Conservation (phyloP, 1,140 invertebrate species). For the Ceratosolen solmsi region DNA sequence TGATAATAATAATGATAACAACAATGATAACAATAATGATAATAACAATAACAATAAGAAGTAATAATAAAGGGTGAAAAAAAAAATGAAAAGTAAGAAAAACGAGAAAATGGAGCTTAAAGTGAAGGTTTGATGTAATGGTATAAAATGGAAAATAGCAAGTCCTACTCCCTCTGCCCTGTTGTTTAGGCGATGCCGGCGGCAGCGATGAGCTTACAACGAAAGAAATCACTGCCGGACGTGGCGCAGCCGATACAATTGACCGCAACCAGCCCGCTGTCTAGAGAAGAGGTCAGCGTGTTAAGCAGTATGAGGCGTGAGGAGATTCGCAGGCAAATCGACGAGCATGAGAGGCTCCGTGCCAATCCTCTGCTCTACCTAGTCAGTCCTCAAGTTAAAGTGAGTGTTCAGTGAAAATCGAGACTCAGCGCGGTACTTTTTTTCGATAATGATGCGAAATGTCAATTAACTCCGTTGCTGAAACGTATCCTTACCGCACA, state of each 20-base stretch:
- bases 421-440: not conserved
- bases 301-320: slow-evolving; percentile 94
- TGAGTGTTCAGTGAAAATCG: slow-evolving; percentile 72
- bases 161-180: slow-evolving; percentile 45
- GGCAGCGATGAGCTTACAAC: slow-evolving; percentile 81
- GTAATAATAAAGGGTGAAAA: not conserved
- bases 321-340: slow-evolving; percentile 91
- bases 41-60: too few relatives aligned
- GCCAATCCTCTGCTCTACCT: slow-evolving; percentile 96
- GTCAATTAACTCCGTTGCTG: too few relatives aligned
- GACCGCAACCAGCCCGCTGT: slow-evolving; percentile 83
- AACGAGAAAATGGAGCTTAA: not conserved
- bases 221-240: slow-evolving; percentile 97
- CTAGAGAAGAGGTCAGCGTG: slow-evolving; percentile 94
- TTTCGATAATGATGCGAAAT: too few relatives aligned
- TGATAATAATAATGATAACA: not conserved
- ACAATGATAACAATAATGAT: not conserved
- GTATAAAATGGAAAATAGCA: slow-evolving; percentile 13
- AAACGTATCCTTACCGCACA: too few relatives aligned
- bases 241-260: slow-evolving; percentile 84
- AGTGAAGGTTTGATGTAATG: not conserved
- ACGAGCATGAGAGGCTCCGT: slow-evolving; percentile 92
- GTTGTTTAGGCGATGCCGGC: slow-evolving; percentile 80
- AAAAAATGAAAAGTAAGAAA: not conserved
- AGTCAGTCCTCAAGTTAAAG: slow-evolving; percentile 97